Percentiles rank a stretch among this genome's conserved stretches.
These are phyloP conservation scores for Tachina grossa DNA, from an alignment of 2,888 invertebrate genomes.

Conservation along the genomic window DNA sequence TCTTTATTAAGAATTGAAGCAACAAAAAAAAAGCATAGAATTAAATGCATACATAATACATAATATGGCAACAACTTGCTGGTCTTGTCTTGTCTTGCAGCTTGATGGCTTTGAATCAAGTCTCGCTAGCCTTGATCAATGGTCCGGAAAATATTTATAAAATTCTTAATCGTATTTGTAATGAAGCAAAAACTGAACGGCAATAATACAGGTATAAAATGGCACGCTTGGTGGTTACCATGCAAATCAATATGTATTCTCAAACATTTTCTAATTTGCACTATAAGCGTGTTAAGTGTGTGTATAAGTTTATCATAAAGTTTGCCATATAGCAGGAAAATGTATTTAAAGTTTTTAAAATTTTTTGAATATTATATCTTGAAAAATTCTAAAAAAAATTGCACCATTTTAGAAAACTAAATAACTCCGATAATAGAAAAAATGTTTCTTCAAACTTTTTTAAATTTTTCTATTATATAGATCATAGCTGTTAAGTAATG, in stretches of 20 bases:
- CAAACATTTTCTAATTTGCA: slow-evolving; percentile 16
- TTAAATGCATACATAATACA: background rate
- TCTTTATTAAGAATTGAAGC: slow-evolving; percentile 60
- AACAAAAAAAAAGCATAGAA: slow-evolving; percentile 12
- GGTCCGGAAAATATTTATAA: slow-evolving; percentile 82
- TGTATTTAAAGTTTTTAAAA: too few species aligned
- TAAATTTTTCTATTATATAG: too few species aligned
- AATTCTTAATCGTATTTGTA: slow-evolving; percentile 72
- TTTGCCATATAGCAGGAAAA: background rate
- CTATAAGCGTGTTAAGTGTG: background rate
- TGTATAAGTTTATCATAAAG: background rate
- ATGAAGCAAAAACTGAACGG: slow-evolving; percentile 1
- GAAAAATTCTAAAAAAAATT: too few species aligned
- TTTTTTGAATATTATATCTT: too few species aligned
- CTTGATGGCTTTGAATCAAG: slow-evolving; percentile 71
- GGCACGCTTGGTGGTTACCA: slow-evolving; percentile 45
- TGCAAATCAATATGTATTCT: slow-evolving; percentile 36
- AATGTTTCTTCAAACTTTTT: too few species aligned
- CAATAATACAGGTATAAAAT: slow-evolving; percentile 15
- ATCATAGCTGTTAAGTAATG: too few species aligned
- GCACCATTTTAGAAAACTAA: too few species aligned
- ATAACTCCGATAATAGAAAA: too few species aligned
- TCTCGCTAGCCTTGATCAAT: slow-evolving; percentile 83
- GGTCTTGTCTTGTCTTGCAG: slow-evolving; percentile 50
- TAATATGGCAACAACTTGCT: slow-evolving; percentile 41